Evolutionary conservation across 2,888 invertebrate species (phyloP).

Genomic region (Andrena dorsata): DNA sequence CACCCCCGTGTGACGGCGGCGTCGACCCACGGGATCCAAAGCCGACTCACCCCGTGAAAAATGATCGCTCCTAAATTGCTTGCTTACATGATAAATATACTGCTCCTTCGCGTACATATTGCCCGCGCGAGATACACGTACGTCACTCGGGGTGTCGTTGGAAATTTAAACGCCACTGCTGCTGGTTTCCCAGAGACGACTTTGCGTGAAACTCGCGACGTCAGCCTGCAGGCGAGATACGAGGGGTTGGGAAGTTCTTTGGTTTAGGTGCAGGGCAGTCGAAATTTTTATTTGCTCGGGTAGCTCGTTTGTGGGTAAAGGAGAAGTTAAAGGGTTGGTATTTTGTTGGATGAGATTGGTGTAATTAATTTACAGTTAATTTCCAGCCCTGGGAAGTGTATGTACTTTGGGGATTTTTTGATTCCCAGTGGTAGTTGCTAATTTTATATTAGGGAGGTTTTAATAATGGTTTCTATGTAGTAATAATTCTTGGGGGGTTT

Average conservation of each 20-base stretch:
- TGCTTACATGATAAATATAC: conserved; percentile 85
- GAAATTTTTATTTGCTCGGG: too few species aligned
- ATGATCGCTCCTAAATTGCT: conserved; percentile 84
- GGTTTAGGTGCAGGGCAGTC: background rate
- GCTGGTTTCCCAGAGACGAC: conserved; percentile 1
- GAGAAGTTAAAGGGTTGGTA: too few species aligned
- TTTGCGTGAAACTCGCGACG: background rate
- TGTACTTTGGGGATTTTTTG: too few species aligned
- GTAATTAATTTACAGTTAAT: too few species aligned
- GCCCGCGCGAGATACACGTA: conserved; percentile 53
- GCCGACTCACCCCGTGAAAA: conserved; percentile 83
- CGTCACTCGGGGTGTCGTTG: conserved; percentile 45
- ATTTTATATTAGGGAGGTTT: too few species aligned
- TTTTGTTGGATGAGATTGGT: too few species aligned
- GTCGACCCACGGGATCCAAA: conserved; percentile 75
- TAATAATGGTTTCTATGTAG: too few species aligned
- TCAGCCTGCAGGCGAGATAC: background rate
- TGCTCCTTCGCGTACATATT: conserved; percentile 68
- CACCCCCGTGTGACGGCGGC: background rate
- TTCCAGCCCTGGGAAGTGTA: too few species aligned
- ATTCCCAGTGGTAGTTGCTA: too few species aligned
- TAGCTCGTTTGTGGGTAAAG: too few species aligned
- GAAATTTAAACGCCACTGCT: conserved; percentile 40
- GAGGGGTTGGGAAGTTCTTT: background rate
- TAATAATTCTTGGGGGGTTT: too few species aligned